Evolutionary conservation across 2,797 vertebrate species (phyloP).

Genomic region (Enteromius radiatus): DNA sequence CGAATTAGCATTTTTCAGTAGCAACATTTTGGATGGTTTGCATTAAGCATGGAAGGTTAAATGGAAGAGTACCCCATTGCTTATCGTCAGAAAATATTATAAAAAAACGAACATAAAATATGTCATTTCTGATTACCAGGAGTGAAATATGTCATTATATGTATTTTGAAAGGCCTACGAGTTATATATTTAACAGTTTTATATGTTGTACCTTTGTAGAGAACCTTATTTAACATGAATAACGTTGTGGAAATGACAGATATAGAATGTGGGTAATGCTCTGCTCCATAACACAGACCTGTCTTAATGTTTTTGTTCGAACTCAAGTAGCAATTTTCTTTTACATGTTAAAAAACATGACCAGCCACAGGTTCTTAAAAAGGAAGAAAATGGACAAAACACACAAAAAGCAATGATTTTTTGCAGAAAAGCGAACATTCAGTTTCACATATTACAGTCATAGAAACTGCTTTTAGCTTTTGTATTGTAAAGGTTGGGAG

Average conservation of each 20-base stretch:
- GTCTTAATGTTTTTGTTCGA: slow-evolving; percentile 83
- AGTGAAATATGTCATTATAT: slow-evolving; percentile 93
- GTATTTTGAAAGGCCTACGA: slow-evolving; percentile 99
- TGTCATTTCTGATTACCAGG: slow-evolving; percentile 76
- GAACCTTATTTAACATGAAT: slow-evolving; percentile 97
- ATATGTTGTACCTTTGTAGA: slow-evolving; percentile 99
- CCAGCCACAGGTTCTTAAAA: slow-evolving; percentile 68
- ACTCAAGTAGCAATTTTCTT: slow-evolving; percentile 84
- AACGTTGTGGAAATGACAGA: slow-evolving; percentile 87
- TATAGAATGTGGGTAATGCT: slow-evolving; percentile 82
- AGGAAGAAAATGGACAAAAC: slow-evolving; percentile 75
- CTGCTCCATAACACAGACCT: slow-evolving; percentile 82
- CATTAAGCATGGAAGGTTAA: slow-evolving; percentile 85
- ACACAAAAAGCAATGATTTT: slow-evolving; percentile 65
- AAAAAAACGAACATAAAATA: slow-evolving; percentile 63
- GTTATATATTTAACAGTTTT: slow-evolving; percentile 99
- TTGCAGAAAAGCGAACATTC: slow-evolving; percentile 73
- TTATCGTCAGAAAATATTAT: slow-evolving; percentile 62
- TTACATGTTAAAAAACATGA: slow-evolving; percentile 75
- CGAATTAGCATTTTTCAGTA: slow-evolving; percentile 89
- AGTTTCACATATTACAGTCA: slow-evolving; percentile 64
- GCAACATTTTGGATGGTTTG: slow-evolving; percentile 85
- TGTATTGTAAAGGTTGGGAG: slow-evolving; percentile 84
- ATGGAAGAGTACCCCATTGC: slow-evolving; percentile 64
- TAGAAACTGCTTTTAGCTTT: slow-evolving; percentile 85